Evolutionary conservation across 2,797 vertebrate species (phyloP).

Genomic region (Furcifer pardalis): DNA sequence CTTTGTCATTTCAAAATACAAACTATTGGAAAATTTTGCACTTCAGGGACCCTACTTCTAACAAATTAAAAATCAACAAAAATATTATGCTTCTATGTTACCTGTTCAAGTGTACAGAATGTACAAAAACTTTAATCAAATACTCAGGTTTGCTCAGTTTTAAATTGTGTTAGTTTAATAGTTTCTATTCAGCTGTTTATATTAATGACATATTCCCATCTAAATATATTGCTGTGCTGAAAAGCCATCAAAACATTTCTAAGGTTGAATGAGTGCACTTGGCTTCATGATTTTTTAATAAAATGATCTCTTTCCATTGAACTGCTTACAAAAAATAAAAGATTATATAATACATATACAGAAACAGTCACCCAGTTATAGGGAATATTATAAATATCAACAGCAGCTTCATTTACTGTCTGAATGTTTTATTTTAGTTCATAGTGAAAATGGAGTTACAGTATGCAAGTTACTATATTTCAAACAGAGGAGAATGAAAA

Average conservation of each 20-base stretch:
- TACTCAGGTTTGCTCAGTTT: constrained; percentile 95
- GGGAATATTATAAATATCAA: constrained; percentile 52
- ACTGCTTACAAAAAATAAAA: constrained; percentile 74
- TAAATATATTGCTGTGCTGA: constrained; percentile 90
- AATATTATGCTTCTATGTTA: constrained; percentile 77
- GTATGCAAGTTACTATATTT: constrained; percentile 53
- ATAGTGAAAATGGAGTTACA: constrained; percentile 47
- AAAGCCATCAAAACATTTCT: constrained; percentile 95
- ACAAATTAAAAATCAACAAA: constrained; percentile 82
- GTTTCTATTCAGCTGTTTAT: constrained; percentile 95
- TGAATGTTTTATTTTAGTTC: constrained; percentile 65
- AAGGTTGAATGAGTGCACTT: constrained; percentile 96
- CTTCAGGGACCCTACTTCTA: constrained; percentile 71
- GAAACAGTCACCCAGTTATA: background rate
- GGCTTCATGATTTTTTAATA: constrained; percentile 84
- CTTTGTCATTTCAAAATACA: constrained; percentile 72
- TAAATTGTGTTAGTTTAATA: constrained; percentile 98
- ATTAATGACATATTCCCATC: constrained; percentile 96
- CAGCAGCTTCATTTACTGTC: constrained; percentile 57
- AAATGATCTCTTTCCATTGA: constrained; percentile 90
- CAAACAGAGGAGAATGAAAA: constrained; percentile 67
- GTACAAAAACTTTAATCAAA: constrained; percentile 98
- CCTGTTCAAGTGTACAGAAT: constrained; percentile 86
- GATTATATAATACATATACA: constrained; percentile 56
- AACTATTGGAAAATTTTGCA: constrained; percentile 72